These are phyloP conservation scores for Tethea ocularis DNA, from an alignment of 2,888 invertebrate species.

Conservation along the genomic window DNA sequence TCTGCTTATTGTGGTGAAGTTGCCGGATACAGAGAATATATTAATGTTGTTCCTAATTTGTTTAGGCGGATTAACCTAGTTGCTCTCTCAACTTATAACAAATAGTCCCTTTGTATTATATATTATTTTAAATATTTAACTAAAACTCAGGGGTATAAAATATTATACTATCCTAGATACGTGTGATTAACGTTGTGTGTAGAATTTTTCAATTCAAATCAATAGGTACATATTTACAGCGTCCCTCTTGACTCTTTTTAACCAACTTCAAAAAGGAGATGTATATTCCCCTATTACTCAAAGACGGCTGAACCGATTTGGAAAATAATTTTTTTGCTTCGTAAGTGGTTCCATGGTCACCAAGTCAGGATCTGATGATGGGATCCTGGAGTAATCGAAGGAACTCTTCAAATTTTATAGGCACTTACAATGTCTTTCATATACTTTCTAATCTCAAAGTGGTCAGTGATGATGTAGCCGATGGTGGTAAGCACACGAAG, in stretches of 20 bases:
- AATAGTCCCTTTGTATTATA: conserved; percentile 64
- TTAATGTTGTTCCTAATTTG: conserved; percentile 83
- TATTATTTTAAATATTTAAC: conserved; percentile 57
- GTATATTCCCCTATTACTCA: no score
- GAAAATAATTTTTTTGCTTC: no score
- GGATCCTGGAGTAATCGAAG: no score
- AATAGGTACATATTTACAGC: neutral
- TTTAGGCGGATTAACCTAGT: conserved; percentile 77
- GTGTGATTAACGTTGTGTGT: neutral
- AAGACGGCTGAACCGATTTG: no score
- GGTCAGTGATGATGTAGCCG: no score
- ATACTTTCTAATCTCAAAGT: no score
- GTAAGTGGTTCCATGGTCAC: no score
- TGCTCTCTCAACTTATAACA: conserved; percentile 67
- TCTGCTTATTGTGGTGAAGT: conserved; percentile 81
- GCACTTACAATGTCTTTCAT: no score
- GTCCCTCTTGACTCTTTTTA: neutral
- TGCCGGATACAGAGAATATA: conserved; percentile 79
- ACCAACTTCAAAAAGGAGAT: no score
- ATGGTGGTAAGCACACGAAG: no score
- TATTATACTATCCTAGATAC: neutral
- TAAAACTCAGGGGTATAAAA: conserved; percentile 25
- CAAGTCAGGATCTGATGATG: no score
- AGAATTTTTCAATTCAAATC: neutral
- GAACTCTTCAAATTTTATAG: no score